These are phyloP conservation scores for Hanleya hanleyi DNA, from an alignment of 2,888 invertebrate species.

Conservation along the genomic window DNA sequence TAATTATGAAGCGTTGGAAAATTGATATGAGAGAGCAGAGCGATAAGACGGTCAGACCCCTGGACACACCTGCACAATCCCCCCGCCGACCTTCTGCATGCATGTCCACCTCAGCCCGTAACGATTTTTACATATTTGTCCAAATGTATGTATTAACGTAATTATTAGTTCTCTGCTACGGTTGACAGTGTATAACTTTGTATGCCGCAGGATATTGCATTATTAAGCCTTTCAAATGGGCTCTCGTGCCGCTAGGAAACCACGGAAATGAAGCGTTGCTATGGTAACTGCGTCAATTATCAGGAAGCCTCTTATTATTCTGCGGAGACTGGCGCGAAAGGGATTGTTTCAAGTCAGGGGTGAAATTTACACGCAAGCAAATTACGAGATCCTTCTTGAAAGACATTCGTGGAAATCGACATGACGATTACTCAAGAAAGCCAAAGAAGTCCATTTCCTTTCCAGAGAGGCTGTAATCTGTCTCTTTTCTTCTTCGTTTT, in stretches of 20 bases:
- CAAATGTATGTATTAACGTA: no score
- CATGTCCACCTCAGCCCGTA: no score
- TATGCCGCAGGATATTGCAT: neutral
- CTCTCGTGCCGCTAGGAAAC: neutral
- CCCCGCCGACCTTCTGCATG: no score
- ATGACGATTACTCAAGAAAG: neutral
- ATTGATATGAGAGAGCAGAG: neutral
- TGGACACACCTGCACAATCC: neutral
- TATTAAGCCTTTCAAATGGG: neutral
- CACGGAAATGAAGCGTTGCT: neutral
- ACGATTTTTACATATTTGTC: no score
- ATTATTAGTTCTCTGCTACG: no score
- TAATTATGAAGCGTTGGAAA: conserved; percentile 10
- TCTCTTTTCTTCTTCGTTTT: no score
- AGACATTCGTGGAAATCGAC: neutral
- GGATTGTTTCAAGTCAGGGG: neutral
- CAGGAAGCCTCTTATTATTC: conserved; percentile 9
- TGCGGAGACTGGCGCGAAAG: neutral
- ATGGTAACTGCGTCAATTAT: conserved; percentile 5
- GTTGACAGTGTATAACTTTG: no score
- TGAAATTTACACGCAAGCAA: neutral
- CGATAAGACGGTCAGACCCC: neutral
- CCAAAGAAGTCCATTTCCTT: neutral
- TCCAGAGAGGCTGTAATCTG: no score
- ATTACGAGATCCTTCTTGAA: neutral